A percentile compares a stretch with the other conserved stretches of the same genome.
Conservation (phyloP, 2,888 invertebrate species). For the Sesamia inferens region DNA sequence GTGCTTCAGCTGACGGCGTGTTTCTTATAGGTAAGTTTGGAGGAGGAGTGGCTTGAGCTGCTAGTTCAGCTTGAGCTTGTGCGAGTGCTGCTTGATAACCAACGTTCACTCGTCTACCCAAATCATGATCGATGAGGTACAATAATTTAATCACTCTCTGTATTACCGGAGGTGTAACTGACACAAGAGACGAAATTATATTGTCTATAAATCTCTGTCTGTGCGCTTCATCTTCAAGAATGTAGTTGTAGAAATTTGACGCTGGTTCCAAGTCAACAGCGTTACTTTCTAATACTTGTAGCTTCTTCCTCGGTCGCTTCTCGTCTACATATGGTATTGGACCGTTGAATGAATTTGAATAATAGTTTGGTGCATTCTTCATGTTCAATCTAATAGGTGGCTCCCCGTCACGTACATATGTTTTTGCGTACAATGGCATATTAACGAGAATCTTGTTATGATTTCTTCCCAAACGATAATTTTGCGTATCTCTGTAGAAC, state of each 20-base stretch:
- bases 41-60: conserved; percentile 21
- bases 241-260: conserved; percentile 92
- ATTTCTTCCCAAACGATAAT: conserved; percentile 70
- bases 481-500: conserved; percentile 90
- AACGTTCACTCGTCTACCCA: conserved; percentile 91
- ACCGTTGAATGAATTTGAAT: conserved; percentile 71
- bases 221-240: conserved; percentile 89
- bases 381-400: conserved; percentile 67
- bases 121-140: conserved; percentile 92
- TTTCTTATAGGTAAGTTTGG: conserved; percentile 29
- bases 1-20: conserved; percentile 19
- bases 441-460: conserved; percentile 69
- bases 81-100: conserved; percentile 41
- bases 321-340: conserved; percentile 69
- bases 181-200: conserved; percentile 13
- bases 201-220: conserved; percentile 53
- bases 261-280: conserved; percentile 88
- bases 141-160: conserved; percentile 94
- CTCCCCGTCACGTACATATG: conserved; percentile 68
- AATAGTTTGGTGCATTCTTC: conserved; percentile 69
- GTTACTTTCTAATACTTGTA: conserved; percentile 60
- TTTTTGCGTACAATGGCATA: conserved; percentile 62
- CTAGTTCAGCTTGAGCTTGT: conserved; percentile 9
- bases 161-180: conserved; percentile 71
- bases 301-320: conserved; percentile 54